These are phyloP conservation scores for Hipposideros larvatus DNA, from an alignment of 2,797 vertebrate species.

Conservation along the genomic window DNA sequence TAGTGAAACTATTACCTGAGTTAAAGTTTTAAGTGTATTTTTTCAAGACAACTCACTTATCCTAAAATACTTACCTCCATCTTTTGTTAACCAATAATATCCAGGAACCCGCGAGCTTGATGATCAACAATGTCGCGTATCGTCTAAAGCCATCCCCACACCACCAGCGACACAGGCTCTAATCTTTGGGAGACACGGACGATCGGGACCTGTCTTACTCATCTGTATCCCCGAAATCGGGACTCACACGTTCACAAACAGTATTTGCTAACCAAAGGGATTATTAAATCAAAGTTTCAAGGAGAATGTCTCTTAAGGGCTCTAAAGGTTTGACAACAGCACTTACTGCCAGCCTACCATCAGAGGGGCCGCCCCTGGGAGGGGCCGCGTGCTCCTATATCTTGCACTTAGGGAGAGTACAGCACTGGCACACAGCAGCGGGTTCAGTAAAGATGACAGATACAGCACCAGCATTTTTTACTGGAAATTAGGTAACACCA, in stretches of 20 bases:
- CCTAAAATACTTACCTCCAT: neutral
- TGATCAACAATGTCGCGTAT: neutral
- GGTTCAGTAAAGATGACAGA: neutral
- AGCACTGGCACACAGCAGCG: neutral
- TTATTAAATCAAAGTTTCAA: neutral
- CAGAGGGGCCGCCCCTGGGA: neutral
- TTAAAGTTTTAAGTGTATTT: constrained; percentile 38
- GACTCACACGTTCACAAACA: neutral
- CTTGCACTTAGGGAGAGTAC: neutral
- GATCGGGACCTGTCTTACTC: neutral
- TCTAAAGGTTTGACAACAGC: neutral
- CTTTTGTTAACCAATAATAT: neutral
- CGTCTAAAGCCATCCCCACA: neutral
- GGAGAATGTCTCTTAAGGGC: no score
- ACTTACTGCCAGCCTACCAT: neutral
- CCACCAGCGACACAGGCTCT: neutral
- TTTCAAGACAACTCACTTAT: neutral
- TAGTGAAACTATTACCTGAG: neutral
- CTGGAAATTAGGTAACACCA: neutral
- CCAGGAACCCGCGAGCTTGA: neutral
- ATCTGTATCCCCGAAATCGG: neutral
- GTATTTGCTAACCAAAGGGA: neutral
- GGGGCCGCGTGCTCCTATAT: neutral
- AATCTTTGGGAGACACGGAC: neutral
- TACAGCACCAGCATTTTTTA: neutral